Evolutionary conservation across 1,140 invertebrate species (phyloP), one percentile per base, ranked within the genome.

Genomic region (Dufourea novaeangliae): DNA sequence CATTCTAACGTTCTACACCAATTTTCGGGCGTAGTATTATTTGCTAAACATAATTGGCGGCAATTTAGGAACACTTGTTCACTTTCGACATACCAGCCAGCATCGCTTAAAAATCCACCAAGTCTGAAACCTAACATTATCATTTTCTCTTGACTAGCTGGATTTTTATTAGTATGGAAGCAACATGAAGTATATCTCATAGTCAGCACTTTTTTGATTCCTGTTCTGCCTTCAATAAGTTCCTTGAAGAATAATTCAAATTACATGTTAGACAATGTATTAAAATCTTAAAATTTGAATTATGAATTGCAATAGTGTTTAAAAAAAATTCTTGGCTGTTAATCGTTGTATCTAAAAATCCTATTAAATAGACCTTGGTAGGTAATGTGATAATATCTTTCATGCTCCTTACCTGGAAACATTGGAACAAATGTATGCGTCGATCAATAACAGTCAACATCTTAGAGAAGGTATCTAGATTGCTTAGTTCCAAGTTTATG

Each of bases 61-160:
- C 95, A 97, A 12, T 93, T 91, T 70, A 93, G 89, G 78, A 97
- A 92, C 59, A 97, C 94, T 32, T 94, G 91, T 87, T 96, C 94
- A 87, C 96, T 96, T 86, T 96, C 95, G 37, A 90, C 88, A 91
- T 96, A 97, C 96, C 96, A 97, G 1, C 97, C 97, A n/a, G 95
- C 95, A 86, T 98, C 97, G 86, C 95, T 96, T 1, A 98, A 93
- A 92, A 98, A 98, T 68, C 95, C 94, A 79, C 97, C 96, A 82
- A 95, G 80, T 85, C 92, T 90, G 50, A 95, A 83, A 44, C 95
- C 95, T 44, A 94, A 82, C 83, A 94, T 93, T 70, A 95, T 94
- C 22, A 91, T 77, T 56, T 87, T 88, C 50, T 90, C 86, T 7
- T 87, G 76, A 6, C 68, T 66, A 17, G 34, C 39, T 37, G 73